Evolutionary conservation across 2,797 vertebrate species (phyloP).

Genomic region (Momotus momota): DNA sequence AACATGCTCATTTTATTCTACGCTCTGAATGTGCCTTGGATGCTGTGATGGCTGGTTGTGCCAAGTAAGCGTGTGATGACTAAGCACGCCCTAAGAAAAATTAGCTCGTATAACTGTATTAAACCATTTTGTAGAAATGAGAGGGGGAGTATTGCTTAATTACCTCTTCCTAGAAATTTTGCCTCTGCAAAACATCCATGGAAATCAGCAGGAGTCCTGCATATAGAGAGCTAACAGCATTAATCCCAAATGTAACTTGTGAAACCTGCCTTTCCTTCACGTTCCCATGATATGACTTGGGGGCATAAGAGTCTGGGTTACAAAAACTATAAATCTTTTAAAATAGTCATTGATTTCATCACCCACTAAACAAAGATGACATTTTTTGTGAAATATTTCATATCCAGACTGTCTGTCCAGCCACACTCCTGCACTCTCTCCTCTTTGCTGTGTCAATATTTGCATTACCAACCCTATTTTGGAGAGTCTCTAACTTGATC

Average conservation of each 20-base stretch:
- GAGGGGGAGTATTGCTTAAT: neutral
- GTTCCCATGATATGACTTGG: slow-evolving; percentile 6
- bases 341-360: slow-evolving; percentile 48
- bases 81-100: fast-evolving
- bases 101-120: neutral
- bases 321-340: slow-evolving; percentile 41
- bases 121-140: neutral
- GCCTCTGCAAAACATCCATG: neutral
- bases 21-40: neutral
- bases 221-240: neutral
- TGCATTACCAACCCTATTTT: slow-evolving; percentile 70
- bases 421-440: slow-evolving; percentile 38
- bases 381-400: slow-evolving; percentile 54
- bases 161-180: slow-evolving; percentile 13
- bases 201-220: neutral
- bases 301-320: slow-evolving; percentile 5
- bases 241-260: neutral
- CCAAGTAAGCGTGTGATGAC: neutral
- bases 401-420: slow-evolving; percentile 59
- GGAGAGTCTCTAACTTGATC: slow-evolving; percentile 61
- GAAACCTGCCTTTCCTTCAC: neutral
- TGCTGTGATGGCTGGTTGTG: neutral
- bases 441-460: slow-evolving; percentile 73
- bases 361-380: slow-evolving; percentile 57
- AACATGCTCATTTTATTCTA: fast-evolving